These are phyloP conservation scores for Rhopalosiphum padi DNA, from an alignment of 1,140 invertebrate genomes.

Conservation along the genomic window DNA sequence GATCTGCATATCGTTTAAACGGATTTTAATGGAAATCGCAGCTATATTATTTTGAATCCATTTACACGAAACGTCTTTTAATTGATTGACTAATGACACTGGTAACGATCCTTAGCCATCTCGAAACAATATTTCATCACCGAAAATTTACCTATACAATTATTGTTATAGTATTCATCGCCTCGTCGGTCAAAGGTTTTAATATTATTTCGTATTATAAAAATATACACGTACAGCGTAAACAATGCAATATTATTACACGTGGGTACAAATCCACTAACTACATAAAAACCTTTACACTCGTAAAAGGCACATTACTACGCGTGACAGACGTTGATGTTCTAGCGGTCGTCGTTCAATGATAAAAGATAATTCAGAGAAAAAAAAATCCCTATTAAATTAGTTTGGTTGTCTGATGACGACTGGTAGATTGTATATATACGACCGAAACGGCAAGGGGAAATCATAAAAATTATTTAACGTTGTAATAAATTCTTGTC, in stretches of 20 bases:
- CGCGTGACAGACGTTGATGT: slow-evolving; percentile 1
- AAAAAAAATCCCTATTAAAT: slow-evolving; percentile 17
- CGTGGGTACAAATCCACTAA: not conserved
- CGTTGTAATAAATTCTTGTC: slow-evolving; percentile 8
- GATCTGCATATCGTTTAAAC: not conserved
- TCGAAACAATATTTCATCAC: too few relatives aligned
- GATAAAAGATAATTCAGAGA: not conserved
- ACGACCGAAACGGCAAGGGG: not conserved
- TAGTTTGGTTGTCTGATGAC: not conserved
- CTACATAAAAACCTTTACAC: not conserved
- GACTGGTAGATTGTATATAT: not conserved
- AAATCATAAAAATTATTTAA: slow-evolving; percentile 38
- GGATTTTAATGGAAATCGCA: not conserved
- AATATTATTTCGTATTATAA: not conserved
- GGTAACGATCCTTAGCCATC: too few relatives aligned
- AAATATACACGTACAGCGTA: not conserved
- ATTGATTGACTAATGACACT: not conserved
- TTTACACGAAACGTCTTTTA: not conserved
- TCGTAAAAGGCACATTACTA: not conserved
- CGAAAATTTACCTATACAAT: too few relatives aligned
- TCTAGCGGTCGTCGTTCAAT: not conserved
- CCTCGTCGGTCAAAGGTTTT: not conserved
- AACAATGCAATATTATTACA: not conserved
- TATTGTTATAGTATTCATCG: too few relatives aligned
- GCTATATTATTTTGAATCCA: not conserved